phyloP scores from a whole-genome alignment of 2,113 vertebrate genomes.

The Chloropsis hardwickii region DNA sequence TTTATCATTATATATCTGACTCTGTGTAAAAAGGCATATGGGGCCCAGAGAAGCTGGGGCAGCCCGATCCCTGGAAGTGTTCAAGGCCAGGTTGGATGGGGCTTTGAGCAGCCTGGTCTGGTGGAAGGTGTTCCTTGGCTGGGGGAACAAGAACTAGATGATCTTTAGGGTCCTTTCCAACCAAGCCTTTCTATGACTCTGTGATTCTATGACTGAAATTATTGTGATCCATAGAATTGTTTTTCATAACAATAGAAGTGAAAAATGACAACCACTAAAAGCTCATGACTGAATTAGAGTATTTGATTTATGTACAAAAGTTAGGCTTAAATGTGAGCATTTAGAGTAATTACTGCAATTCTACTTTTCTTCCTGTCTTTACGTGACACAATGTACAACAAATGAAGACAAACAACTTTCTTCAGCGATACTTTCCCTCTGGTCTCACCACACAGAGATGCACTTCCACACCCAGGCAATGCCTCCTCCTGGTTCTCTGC shows the following conservation, averaged over 20 bases:
- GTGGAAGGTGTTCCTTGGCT: not conserved
- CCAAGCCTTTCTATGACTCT: not conserved
- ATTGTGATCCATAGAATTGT: not conserved
- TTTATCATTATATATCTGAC: not conserved
- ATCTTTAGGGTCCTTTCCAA: not conserved
- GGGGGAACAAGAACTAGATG: not conserved
- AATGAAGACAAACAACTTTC: not conserved
- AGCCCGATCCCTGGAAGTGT: too few relatives aligned
- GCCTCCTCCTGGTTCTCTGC: not conserved
- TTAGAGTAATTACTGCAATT: not conserved
- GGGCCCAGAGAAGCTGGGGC: not conserved
- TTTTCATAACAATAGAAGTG: not conserved
- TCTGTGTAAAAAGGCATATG: not conserved
- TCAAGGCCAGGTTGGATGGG: not conserved
- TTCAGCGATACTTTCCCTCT: fast-evolving
- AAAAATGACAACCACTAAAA: not conserved
- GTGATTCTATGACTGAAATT: not conserved
- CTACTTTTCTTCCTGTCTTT: not conserved
- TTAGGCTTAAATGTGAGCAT: not conserved
- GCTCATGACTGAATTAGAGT: not conserved
- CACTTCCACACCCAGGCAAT: not conserved
- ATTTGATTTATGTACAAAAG: not conserved
- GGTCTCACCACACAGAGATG: not conserved
- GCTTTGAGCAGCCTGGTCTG: not conserved
- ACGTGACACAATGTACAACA: fast-evolving